Evolutionary conservation across 1,140 invertebrate species (phyloP).

Genomic region (Euwallacea similis): DNA sequence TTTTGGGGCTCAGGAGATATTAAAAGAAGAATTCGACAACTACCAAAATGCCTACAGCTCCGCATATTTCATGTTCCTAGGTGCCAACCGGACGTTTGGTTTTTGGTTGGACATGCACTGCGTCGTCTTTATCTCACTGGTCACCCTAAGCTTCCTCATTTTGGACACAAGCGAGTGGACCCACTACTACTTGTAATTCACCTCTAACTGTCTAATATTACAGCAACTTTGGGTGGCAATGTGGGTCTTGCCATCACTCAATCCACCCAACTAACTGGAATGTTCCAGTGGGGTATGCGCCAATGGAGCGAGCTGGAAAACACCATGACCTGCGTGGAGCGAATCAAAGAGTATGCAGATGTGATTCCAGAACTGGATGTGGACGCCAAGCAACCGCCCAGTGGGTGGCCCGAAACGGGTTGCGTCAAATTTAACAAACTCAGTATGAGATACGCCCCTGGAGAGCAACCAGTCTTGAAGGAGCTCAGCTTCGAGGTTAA

Average conservation of each 20-base stretch:
- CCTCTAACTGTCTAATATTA: not conserved
- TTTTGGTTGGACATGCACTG: slow-evolving; percentile 70
- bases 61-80: slow-evolving; percentile 68
- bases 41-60: slow-evolving; percentile 63
- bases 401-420: slow-evolving; percentile 45
- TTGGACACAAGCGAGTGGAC: slow-evolving; percentile 51
- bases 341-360: slow-evolving; percentile 55
- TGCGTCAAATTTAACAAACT: slow-evolving; percentile 51
- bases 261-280: slow-evolving; percentile 59
- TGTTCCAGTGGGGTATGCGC: slow-evolving; percentile 74
- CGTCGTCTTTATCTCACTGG: slow-evolving; percentile 63
- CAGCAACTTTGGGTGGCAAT: slow-evolving; percentile 56
- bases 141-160: slow-evolving; percentile 61
- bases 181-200: not conserved
- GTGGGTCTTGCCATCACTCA: slow-evolving; percentile 63
- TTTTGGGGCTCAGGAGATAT: slow-evolving; percentile 65
- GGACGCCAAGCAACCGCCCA: slow-evolving; percentile 55
- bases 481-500: slow-evolving; percentile 64
- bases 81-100: slow-evolving; percentile 63
- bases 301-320: slow-evolving; percentile 74
- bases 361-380: slow-evolving; percentile 38
- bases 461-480: slow-evolving; percentile 66
- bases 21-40: slow-evolving; percentile 72
- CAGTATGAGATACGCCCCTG: slow-evolving; percentile 69
- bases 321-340: slow-evolving; percentile 68